A percentile compares a stretch with the other conserved stretches of the same genome.
These are phyloP conservation scores for Anguilla pacifica DNA, from an alignment of 2,797 vertebrate species.

Conservation along the genomic window DNA sequence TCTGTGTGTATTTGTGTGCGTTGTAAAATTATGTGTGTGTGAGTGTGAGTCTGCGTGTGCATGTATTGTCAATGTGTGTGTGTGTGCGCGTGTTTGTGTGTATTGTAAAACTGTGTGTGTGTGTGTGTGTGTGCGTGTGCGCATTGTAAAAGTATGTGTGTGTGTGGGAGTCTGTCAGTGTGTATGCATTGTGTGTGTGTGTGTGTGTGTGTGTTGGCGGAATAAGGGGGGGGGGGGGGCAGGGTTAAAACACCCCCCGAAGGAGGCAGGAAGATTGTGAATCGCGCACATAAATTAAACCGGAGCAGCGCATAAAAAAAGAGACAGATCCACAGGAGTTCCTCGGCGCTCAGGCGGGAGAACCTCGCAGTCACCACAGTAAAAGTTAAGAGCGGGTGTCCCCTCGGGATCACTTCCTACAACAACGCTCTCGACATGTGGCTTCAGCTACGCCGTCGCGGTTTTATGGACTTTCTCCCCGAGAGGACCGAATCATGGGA, in stretches of 20 bases:
- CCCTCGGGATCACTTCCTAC: slow-evolving; percentile 68
- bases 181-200: background rate
- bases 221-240: background rate
- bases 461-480: slow-evolving; percentile 68
- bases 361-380: slow-evolving; percentile 71
- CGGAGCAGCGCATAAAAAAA: slow-evolving; percentile 63
- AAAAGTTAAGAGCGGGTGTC: slow-evolving; percentile 74
- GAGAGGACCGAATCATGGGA: slow-evolving; percentile 61
- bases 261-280: slow-evolving; percentile 47
- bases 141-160: background rate
- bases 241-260: background rate
- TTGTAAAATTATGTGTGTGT: background rate
- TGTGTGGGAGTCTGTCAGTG: background rate
- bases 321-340: slow-evolving; percentile 41
- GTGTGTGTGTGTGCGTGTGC: background rate
- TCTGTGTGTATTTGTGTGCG: background rate
- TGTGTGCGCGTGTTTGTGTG: too few species aligned
- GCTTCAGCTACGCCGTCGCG: slow-evolving; percentile 61
- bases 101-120: too few species aligned
- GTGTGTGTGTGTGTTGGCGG: background rate
- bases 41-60: background rate
- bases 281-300: slow-evolving; percentile 69
- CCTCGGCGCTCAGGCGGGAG: slow-evolving; percentile 63
- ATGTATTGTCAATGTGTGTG: background rate
- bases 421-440: slow-evolving; percentile 65